Base-by-base conservation (phyloP, 2,888 invertebrate genomes). In the Emesis russula region DNA sequence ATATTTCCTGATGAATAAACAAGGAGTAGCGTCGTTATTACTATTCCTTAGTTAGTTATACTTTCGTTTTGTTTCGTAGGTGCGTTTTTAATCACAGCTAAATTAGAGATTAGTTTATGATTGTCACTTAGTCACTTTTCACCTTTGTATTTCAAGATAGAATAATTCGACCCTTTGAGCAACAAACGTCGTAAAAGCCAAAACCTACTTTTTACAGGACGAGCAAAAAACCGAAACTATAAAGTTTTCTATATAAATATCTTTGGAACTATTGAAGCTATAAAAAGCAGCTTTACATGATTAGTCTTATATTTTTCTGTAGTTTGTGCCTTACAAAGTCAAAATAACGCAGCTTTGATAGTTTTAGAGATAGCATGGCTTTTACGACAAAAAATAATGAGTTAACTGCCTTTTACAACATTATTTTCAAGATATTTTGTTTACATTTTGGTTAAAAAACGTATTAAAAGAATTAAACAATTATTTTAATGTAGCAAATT, bases 331-430 rank as follows among this genome's bases (percentile, higher is more conserved):
- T 48, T 48, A 48, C 48, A 48, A 48, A 48, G 48, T 48, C 48
- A 48, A 48, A 48, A 48, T 48, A 48, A 48, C 48, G 48, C 48
- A 48, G 48, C 48, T 48, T 48, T 48, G 48, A 48, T 48, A 48
- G 48, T 48, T 48, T 48, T 48, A 48, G 48, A 48, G 48, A 48
- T 48, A 48, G 48, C 48, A 48, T 48, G 48, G 48, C 48, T 48
- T 48, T 48, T 48, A 48, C 48, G 48, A 48, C 48, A 48, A 48
- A 48, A 48, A 48, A 48, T 48, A 48, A 48, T 48, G 48, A 48
- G 48, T 48, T 48, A 48, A 48, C 48, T 48, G 48, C 38, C 58
- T 78, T 31, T 53, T 78, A 78, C 9, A 44, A 63, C 44, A 75
- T 53, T 44, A 38, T 48, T 66, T 68, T 53, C 66, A 66, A 79